Conservation (phyloP, 2,888 invertebrate genomes). For the Calameuta idolon region DNA sequence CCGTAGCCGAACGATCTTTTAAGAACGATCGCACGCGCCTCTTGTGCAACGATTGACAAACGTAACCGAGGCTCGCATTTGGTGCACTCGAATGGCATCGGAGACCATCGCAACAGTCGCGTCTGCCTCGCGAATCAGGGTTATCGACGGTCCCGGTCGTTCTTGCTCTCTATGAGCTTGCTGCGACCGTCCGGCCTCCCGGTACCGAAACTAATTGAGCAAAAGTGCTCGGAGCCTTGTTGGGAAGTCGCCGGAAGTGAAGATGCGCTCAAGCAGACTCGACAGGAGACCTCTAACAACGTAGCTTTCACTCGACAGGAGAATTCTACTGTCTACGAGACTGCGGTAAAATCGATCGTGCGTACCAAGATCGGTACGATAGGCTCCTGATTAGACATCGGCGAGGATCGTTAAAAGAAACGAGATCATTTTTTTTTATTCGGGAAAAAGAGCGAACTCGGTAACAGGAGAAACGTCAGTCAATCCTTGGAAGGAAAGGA, state of each 20-base stretch:
- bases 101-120: not conserved
- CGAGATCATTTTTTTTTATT: not conserved
- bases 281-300: not conserved
- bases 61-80: not conserved
- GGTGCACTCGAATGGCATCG: not conserved
- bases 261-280: not conserved
- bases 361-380: not conserved
- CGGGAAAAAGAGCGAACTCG: not conserved
- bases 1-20: slow-evolving; percentile 46
- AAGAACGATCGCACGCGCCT: slow-evolving; percentile 47
- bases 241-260: not conserved
- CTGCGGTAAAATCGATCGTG: not conserved
- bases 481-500: not conserved
- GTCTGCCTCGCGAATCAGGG: not conserved
- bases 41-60: slow-evolving; percentile 45
- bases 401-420: not conserved
- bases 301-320: not conserved
- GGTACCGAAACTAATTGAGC: slow-evolving; percentile 19
- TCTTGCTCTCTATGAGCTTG: not conserved
- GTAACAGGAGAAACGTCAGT: not conserved
- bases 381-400: not conserved
- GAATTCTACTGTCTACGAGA: not conserved
- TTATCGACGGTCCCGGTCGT: not conserved
- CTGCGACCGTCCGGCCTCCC: not conserved
- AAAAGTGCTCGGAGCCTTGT: not conserved